These are phyloP conservation scores for Scaptomyza hsui DNA, from an alignment of 1,140 invertebrate species.

Conservation along the genomic window DNA sequence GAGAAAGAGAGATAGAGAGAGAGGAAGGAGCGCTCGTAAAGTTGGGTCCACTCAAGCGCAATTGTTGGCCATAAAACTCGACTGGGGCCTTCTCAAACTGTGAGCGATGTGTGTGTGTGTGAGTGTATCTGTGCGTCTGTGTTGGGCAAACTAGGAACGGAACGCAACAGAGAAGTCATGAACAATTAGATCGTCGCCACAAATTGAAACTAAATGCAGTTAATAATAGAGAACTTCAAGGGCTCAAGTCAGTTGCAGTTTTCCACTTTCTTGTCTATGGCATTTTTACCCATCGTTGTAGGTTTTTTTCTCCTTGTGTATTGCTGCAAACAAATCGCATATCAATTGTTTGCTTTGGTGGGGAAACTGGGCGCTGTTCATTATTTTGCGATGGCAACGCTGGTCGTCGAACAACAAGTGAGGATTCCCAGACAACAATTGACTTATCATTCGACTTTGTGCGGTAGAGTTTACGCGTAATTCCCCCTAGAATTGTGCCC, in stretches of 20 bases:
- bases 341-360: slow-evolving; percentile 34
- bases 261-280: too few relatives aligned
- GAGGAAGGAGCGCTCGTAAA: slow-evolving; percentile 65
- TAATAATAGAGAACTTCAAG: slow-evolving; percentile 45
- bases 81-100: slow-evolving; percentile 16
- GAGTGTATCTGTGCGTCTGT: not conserved
- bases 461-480: slow-evolving; percentile 40
- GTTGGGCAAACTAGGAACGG: slow-evolving; percentile 33
- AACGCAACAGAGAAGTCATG: slow-evolving; percentile 44
- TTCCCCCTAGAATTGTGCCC: slow-evolving; percentile 20
- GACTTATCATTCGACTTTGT: slow-evolving; percentile 80
- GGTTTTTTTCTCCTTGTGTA: slow-evolving; percentile 10
- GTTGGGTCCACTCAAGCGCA: slow-evolving; percentile 76
- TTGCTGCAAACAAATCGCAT: slow-evolving; percentile 25
- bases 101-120: not conserved
- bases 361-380: slow-evolving; percentile 30
- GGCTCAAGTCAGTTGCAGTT: slow-evolving; percentile 31
- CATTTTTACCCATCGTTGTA: slow-evolving; percentile 3
- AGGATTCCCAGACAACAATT: slow-evolving; percentile 68
- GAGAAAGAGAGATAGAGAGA: not conserved
- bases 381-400: slow-evolving; percentile 38
- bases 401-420: not conserved
- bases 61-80: slow-evolving; percentile 77
- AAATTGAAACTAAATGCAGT: slow-evolving; percentile 78
- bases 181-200: slow-evolving; percentile 72